Evolutionary conservation across 2,888 invertebrate genomes (phyloP).

Genomic region (Nomada ferruginata): DNA sequence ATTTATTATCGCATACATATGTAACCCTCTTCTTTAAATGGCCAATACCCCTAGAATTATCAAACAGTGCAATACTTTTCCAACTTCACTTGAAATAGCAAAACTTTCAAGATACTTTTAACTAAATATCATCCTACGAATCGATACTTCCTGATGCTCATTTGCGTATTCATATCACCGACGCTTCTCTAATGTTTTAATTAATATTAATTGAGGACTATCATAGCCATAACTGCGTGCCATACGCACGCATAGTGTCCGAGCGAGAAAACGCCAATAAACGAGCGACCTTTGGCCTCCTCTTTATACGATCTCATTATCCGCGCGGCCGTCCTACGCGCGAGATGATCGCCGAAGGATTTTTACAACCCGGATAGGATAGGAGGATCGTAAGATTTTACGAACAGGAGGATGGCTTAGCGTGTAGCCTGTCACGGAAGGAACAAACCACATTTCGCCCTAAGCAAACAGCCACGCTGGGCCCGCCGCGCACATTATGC

Average conservation of each 20-base stretch:
- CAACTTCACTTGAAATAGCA: too few species aligned
- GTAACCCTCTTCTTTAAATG: too few species aligned
- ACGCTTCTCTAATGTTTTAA: too few species aligned
- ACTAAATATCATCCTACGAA: too few species aligned
- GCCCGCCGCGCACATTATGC: slow-evolving; percentile 66
- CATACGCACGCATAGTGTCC: slow-evolving; percentile 16
- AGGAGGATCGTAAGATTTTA: slow-evolving; percentile 47
- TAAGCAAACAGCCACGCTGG: slow-evolving; percentile 69
- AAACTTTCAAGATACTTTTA: too few species aligned
- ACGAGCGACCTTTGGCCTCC: slow-evolving; percentile 25
- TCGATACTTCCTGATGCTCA: too few species aligned
- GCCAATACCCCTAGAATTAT: too few species aligned
- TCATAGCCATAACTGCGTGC: too few species aligned
- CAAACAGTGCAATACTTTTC: too few species aligned
- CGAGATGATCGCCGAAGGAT: slow-evolving; percentile 44
- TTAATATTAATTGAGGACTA: too few species aligned
- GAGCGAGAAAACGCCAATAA: slow-evolving; percentile 34
- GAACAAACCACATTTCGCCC: slow-evolving; percentile 70
- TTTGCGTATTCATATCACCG: too few species aligned
- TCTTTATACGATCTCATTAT: slow-evolving; percentile 46
- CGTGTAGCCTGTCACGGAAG: slow-evolving; percentile 45
- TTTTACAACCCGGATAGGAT: slow-evolving; percentile 47
- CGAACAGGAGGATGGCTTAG: slow-evolving; percentile 30
- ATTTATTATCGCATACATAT: too few species aligned
- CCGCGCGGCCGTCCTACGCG: slow-evolving; percentile 19